These are phyloP conservation scores for Napeogenes inachia DNA, from an alignment of 2,888 invertebrate genomes.

Conservation along the genomic window DNA sequence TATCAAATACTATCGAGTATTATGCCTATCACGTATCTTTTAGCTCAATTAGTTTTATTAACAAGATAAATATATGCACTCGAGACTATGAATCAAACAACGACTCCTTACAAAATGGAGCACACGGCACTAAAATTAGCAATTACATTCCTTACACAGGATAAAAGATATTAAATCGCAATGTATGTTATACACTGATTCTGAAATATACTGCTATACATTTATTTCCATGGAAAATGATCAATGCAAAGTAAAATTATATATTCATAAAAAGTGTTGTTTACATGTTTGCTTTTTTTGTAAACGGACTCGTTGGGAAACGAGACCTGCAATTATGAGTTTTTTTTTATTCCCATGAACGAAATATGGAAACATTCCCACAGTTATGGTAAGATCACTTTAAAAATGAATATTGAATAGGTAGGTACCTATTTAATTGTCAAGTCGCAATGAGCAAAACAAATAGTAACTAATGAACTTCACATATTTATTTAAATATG, in stretches of 20 bases:
- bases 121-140: slow-evolving; percentile 41
- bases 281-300: not conserved
- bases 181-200: slow-evolving; percentile 13
- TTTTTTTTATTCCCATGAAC: not conserved
- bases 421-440: too few relatives aligned
- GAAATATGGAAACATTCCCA: not conserved
- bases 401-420: not conserved
- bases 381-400: not conserved
- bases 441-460: too few relatives aligned
- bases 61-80: slow-evolving; percentile 22
- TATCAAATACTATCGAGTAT: not conserved
- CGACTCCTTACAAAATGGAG: slow-evolving; percentile 40
- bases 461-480: too few relatives aligned
- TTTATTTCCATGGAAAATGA: not conserved
- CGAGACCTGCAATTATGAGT: not conserved
- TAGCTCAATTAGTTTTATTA: slow-evolving; percentile 29
- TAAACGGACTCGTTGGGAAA: slow-evolving; percentile 20
- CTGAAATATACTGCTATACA: not conserved
- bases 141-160: slow-evolving; percentile 14
- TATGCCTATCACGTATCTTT: slow-evolving; percentile 16
- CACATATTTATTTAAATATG: too few relatives aligned
- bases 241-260: slow-evolving; percentile 13
- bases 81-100: slow-evolving; percentile 25
- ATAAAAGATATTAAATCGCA: not conserved
- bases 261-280: not conserved